Base-by-base conservation (phyloP, 2,888 invertebrate genomes). In the Athrips mouffetella region DNA sequence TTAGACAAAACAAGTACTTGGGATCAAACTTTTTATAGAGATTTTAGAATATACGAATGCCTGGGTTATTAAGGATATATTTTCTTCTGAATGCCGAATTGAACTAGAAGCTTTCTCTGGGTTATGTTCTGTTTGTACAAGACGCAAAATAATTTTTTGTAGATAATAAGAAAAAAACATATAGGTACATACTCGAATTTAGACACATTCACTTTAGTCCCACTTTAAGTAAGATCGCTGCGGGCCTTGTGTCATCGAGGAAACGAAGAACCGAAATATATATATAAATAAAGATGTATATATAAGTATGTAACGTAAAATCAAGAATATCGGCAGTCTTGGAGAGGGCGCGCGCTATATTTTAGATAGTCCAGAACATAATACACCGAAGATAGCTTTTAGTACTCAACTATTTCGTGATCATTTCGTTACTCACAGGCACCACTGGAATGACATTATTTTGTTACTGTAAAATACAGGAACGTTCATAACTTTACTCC, bases 21-120 rank as follows among this genome's bases (percentile, higher is more conserved):
- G 85, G 85, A 86, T 76, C 86, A 86, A 85, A 79, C 74, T 73
- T 70, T 72, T 73, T 58, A 58, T 60, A 52, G 33, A 40, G 40
- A 39, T 45, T 35, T 45, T 45, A 45, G 45, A 33, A 45, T 45
- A 45, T 20, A 35, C 35, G 31, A 31, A 31, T 31, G 44, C 31
- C 42, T 42, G 42, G 18, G n/a, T 23, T 25, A 23, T 23, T 39
- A 13, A 23, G 20, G 37, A 37, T 20, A n/a, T 39, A 6, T 39
- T 13, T 39, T 39, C 21, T 13, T 16, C 13, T 39, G 11, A 20
- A 39, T 23, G 11, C 23, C 7, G 20, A 37, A 37, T 37, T 23
- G 39, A 23, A 10, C 21, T 23, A 39, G n/a, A 23, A 39, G 11
- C 23, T 35, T 7, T 39, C 60, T 53, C n/a, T n/a, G n/a, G 50